Evolutionary conservation across 1,140 invertebrate species (phyloP).

Genomic region (Aphidius ervi): DNA sequence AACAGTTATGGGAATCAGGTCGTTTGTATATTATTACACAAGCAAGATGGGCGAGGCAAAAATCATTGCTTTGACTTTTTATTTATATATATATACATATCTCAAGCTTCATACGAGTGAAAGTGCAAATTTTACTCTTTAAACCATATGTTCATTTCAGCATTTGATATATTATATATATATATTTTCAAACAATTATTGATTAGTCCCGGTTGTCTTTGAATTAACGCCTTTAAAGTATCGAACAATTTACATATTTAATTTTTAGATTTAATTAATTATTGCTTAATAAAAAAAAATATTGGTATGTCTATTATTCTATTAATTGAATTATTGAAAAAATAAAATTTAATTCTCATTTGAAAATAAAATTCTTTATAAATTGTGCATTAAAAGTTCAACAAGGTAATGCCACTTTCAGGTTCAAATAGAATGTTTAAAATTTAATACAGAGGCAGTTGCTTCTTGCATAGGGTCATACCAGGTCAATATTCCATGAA

Average conservation of each 20-base stretch:
- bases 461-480: conserved; percentile 29
- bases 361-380: too few species aligned
- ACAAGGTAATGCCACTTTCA: conserved; percentile 6
- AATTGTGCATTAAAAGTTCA: background rate
- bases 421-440: conserved; percentile 33
- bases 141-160: background rate
- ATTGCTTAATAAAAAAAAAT: too few species aligned
- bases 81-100: conserved; percentile 6
- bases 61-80: conserved; percentile 10
- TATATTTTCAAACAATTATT: conserved; percentile 28
- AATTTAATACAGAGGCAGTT: conserved; percentile 33
- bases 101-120: conserved; percentile 29
- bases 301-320: too few species aligned
- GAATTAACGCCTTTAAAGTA: too few species aligned
- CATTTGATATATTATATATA: conserved; percentile 21
- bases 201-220: conserved; percentile 23
- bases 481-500: conserved; percentile 34
- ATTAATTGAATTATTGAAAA: too few species aligned
- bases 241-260: too few species aligned
- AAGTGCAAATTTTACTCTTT: conserved; percentile 37
- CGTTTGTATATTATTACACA: conserved; percentile 32
- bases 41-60: conserved; percentile 37
- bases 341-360: too few species aligned
- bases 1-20: conserved; percentile 45
- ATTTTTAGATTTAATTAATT: too few species aligned